A percentile compares a stretch with the other conserved stretches of the same genome.
Evolutionary conservation across 2,113 vertebrate species (phyloP).

Genomic region (Loxodonta africana): DNA sequence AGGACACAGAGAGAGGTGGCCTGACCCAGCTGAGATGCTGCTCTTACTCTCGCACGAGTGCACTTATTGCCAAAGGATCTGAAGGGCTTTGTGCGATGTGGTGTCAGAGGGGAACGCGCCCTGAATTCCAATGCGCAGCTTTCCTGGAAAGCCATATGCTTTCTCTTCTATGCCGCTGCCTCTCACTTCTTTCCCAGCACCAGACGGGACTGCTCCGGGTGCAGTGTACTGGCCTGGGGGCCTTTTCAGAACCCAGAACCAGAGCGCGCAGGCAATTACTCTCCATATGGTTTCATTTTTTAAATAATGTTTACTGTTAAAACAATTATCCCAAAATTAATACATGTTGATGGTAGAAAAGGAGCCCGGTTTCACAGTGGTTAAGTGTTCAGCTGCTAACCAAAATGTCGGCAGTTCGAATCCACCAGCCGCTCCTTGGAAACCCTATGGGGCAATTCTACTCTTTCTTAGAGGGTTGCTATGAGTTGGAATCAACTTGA

Average conservation of each 20-base stretch:
- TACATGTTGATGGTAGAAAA: neutral
- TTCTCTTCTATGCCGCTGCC: neutral
- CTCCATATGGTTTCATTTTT: neutral
- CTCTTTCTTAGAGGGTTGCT: no score
- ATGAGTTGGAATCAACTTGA: no score
- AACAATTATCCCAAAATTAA: neutral
- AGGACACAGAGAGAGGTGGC: neutral
- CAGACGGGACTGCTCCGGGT: neutral
- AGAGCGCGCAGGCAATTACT: neutral
- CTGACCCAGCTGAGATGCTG: neutral
- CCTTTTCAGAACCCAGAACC: neutral
- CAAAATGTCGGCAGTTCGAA: no score
- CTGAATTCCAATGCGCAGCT: neutral
- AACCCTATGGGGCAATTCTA: no score
- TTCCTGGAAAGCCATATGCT: constrained; percentile 74
- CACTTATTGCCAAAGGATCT: constrained; percentile 48
- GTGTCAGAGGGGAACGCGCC: neutral
- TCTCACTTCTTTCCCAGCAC: neutral
- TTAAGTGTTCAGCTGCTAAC: no score
- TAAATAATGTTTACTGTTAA: neutral
- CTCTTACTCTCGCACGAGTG: neutral
- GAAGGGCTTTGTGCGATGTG: constrained; percentile 52
- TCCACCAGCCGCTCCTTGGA: no score
- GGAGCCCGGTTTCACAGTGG: no score
- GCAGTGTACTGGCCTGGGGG: neutral